Conservation (phyloP, 2,888 invertebrate species). For the Yponomeuta malinellus region DNA sequence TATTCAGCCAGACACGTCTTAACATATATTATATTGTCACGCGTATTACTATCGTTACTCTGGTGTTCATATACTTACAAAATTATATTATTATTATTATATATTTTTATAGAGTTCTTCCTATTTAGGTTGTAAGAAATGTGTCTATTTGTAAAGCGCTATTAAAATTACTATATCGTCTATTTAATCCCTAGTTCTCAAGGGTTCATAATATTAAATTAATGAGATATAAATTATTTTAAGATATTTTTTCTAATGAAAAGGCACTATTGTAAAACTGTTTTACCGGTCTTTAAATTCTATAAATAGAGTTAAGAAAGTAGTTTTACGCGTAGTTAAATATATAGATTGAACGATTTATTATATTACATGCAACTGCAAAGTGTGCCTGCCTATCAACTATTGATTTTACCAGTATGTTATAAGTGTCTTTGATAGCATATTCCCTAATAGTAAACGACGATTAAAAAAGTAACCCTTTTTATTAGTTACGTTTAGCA, state of each 20-base stretch:
- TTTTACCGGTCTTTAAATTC: slow-evolving; percentile 62
- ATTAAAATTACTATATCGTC: slow-evolving; percentile 49
- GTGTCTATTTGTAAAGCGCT: slow-evolving; percentile 63
- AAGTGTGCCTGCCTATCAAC: slow-evolving; percentile 51
- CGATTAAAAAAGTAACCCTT: slow-evolving; percentile 36
- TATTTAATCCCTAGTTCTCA: slow-evolving; percentile 40
- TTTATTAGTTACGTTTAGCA: slow-evolving; percentile 8
- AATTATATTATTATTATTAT: too few relatives aligned
- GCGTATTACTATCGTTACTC: slow-evolving; percentile 50
- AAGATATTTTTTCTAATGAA: slow-evolving; percentile 69
- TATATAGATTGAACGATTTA: slow-evolving; percentile 8
- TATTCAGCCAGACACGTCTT: neutral
- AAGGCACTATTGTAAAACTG: slow-evolving; percentile 55
- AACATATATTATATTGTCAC: slow-evolving; percentile 2
- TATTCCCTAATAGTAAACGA: slow-evolving; percentile 28
- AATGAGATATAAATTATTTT: slow-evolving; percentile 66
- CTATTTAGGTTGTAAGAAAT: slow-evolving; percentile 64
- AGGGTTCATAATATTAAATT: slow-evolving; percentile 43
- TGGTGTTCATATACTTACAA: slow-evolving; percentile 55
- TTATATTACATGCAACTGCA: slow-evolving; percentile 16
- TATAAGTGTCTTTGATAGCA: slow-evolving; percentile 36
- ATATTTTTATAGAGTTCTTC: slow-evolving; percentile 51
- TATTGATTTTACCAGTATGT: slow-evolving; percentile 50
- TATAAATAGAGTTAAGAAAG: slow-evolving; percentile 50
- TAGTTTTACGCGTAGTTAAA: slow-evolving; percentile 42